Base-by-base conservation (phyloP, 1,140 invertebrate species). In the Zaprionus ghesquierei region DNA sequence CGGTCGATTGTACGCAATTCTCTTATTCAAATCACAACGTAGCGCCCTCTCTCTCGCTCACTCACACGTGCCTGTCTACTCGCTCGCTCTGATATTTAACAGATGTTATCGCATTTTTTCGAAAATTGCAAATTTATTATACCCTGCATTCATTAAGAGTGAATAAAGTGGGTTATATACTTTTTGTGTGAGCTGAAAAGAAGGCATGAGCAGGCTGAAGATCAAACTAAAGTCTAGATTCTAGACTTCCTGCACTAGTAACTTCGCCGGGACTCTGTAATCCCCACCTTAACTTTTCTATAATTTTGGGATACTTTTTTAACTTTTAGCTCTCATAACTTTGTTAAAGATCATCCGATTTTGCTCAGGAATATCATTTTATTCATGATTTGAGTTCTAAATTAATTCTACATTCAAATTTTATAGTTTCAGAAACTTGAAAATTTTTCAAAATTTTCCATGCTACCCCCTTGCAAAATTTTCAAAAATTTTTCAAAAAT, bases 101-200 rank as follows among this genome's bases (percentile, higher is more conserved):
- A 72, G 55, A 65, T 66, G 55, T 50, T 56, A 27, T 41, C 23
- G 41, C 10, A 31, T 10, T 15, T 51, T 13, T 51, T 23, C 9
- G 18, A 46, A 46, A 46, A 46, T 46, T n/a, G 44, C 38, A 64
- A 62, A 58, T 20, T 41, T 38, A 38, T 71, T 41, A 41, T 41
- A 41, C 35, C 35, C n/a, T 9, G n/a, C n/a, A n/a, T 2, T 41
- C 2, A 41, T 41, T 6, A 2, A 15, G 5, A 15, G n/a, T 18
- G 0, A 15, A 6, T 15, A 8, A 41, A 18, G 6, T n/a, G 27
- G 5, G n/a, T 8, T 41, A 41, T 18, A 18, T 41, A 2, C 2
- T n/a, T 1, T 6, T 8, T 2, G 6, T 15, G 5, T 2, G 8
- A 41, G 15, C 2, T 2, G 6, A 2, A 41, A 5, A 2, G 15